phyloP scores from a whole-genome alignment of 2,113 vertebrate species.

The Butastur rufipennis region DNA sequence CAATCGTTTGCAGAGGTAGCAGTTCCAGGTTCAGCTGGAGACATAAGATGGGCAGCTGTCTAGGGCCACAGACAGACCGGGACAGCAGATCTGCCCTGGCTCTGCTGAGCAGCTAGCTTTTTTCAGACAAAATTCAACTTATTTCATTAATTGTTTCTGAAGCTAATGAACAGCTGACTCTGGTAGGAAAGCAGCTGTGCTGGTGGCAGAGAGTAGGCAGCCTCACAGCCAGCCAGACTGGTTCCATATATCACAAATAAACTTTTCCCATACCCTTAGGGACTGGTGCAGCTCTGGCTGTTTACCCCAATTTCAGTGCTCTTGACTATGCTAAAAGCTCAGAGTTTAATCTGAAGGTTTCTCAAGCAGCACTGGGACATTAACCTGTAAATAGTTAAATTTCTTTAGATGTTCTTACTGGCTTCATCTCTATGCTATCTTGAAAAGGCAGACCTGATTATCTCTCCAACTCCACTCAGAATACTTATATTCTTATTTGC shows the following conservation, averaged over 20 bases:
- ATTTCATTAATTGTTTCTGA: neutral
- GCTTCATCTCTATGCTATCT: neutral
- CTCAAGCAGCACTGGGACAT: neutral
- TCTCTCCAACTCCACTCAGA: neutral
- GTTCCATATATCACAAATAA: rapidly evolving
- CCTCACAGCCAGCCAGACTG: neutral
- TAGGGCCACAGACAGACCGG: rapidly evolving
- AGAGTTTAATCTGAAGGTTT: neutral
- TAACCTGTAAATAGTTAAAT: neutral
- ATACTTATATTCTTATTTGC: neutral
- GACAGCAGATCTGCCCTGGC: neutral
- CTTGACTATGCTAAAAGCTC: neutral
- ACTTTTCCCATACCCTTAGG: neutral
- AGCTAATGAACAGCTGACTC: neutral
- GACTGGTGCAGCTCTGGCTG: rapidly evolving
- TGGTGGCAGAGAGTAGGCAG: neutral
- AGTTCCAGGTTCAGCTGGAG: neutral
- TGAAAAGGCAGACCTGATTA: neutral
- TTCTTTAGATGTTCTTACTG: neutral
- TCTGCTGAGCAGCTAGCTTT: neutral
- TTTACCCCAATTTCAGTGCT: neutral
- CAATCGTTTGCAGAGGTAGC: neutral
- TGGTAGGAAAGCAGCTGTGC: neutral
- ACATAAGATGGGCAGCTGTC: neutral
- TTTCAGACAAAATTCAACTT: neutral